Conservation (phyloP, 1,140 invertebrate genomes). For the Drosophila pseudoananassae region DNA sequence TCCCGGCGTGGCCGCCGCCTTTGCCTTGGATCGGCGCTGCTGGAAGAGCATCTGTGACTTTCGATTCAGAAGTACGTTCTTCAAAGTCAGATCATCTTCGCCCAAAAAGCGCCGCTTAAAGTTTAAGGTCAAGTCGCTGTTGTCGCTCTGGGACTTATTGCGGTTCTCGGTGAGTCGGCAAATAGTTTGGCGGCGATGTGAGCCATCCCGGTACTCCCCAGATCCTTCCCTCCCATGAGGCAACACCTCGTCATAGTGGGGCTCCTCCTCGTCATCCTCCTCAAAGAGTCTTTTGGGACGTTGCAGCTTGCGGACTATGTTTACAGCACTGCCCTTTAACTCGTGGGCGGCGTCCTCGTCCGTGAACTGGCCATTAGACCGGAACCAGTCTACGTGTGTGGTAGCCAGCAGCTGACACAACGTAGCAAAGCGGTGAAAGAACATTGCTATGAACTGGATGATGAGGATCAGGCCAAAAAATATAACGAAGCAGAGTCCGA, state of each 20-base stretch:
- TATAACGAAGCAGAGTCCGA: constrained; percentile 90
- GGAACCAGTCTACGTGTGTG: constrained; percentile 86
- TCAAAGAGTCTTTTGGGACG: constrained; percentile 83
- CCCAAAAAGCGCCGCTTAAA: constrained; percentile 75
- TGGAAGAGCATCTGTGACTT: constrained; percentile 75
- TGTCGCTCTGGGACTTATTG: constrained; percentile 65
- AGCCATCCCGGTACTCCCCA: constrained; percentile 52
- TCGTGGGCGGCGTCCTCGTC: constrained; percentile 85
- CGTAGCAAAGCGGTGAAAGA: constrained; percentile 93
- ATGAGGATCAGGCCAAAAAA: constrained; percentile 89
- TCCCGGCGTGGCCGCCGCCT: constrained; percentile 58
- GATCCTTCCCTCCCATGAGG: constrained; percentile 25
- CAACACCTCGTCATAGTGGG: constrained; percentile 52
- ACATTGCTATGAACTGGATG: constrained; percentile 93
- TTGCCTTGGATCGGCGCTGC: constrained; percentile 62
- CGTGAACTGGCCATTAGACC: constrained; percentile 59
- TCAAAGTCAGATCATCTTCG: constrained; percentile 74
- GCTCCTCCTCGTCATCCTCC: constrained; percentile 83
- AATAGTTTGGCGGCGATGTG: constrained; percentile 71
- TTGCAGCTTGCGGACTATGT: constrained; percentile 87
- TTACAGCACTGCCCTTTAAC: constrained; percentile 86
- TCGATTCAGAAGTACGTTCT: constrained; percentile 69
- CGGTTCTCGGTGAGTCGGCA: constrained; percentile 64
- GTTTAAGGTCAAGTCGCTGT: constrained; percentile 75
- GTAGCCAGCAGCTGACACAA: constrained; percentile 93